Evolutionary conservation across 1,140 invertebrate genomes (phyloP).

Genomic region (Colletes latitarsis): DNA sequence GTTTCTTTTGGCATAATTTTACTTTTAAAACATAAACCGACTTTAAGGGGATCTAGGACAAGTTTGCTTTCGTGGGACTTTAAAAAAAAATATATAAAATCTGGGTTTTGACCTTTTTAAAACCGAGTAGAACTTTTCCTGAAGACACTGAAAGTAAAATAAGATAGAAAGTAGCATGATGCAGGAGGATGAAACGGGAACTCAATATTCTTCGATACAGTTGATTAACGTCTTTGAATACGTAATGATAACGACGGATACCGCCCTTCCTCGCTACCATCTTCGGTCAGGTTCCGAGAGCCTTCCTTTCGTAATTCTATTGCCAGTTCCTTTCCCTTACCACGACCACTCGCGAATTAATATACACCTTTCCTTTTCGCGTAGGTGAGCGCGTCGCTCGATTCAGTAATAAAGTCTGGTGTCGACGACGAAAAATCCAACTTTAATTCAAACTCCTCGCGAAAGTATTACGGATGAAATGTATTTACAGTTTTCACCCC

Average conservation of each 20-base stretch:
- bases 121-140: too few species aligned
- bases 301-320: slow-evolving; percentile 63
- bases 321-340: slow-evolving; percentile 59
- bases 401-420: slow-evolving; percentile 34
- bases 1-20: too few species aligned
- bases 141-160: too few species aligned
- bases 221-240: slow-evolving; percentile 30
- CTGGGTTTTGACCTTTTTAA: too few species aligned
- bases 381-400: slow-evolving; percentile 62
- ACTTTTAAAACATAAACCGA: too few species aligned
- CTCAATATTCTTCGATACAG: neutral
- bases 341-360: slow-evolving; percentile 50
- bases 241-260: slow-evolving; percentile 37
- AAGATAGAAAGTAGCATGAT: too few species aligned
- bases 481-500: too few species aligned
- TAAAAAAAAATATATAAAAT: too few species aligned
- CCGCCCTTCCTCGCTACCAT: slow-evolving; percentile 52
- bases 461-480: neutral
- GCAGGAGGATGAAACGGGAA: too few species aligned
- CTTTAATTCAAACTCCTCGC: neutral
- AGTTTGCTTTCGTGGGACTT: too few species aligned
- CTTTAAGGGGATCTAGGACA: too few species aligned
- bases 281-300: slow-evolving; percentile 59
- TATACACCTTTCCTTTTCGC: slow-evolving; percentile 58
- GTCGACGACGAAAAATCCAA: neutral